Evolutionary conservation across 2,113 vertebrate species (phyloP).

Genomic region (Forbesichthys agassizii): DNA sequence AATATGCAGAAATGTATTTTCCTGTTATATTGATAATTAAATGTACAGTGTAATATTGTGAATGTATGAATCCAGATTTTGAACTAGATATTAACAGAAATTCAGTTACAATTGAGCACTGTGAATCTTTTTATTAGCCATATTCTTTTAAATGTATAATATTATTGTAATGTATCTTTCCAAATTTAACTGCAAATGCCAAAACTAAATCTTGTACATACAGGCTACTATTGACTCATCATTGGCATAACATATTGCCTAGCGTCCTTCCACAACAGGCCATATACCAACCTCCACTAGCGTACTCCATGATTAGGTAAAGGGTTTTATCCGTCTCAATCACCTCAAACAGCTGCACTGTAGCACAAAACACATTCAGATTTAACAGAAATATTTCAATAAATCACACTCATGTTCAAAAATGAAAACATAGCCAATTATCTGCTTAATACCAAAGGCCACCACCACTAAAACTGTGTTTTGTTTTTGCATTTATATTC

Average conservation of each 20-base stretch:
- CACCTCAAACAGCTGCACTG: slow-evolving; percentile 93
- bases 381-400: slow-evolving; percentile 29
- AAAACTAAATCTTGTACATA: no score
- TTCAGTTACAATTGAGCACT: background rate
- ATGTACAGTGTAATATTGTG: no score
- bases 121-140: background rate
- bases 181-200: background rate
- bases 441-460: slow-evolving; percentile 33
- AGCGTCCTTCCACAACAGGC: background rate
- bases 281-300: slow-evolving; percentile 83
- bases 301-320: slow-evolving; percentile 93
- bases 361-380: slow-evolving; percentile 49
- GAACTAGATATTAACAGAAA: background rate
- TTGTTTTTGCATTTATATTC: slow-evolving; percentile 22
- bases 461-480: slow-evolving; percentile 30
- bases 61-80: no score
- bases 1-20: no score
- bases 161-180: background rate
- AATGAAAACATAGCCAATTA: slow-evolving; percentile 24
- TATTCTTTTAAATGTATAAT: background rate
- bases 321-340: slow-evolving; percentile 92
- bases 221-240: background rate
- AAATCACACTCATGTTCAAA: slow-evolving; percentile 29
- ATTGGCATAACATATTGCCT: slow-evolving; percentile 6
- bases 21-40: no score